Evolutionary conservation across 2,888 invertebrate species (phyloP).

Genomic region (Mystacides longicornis): DNA sequence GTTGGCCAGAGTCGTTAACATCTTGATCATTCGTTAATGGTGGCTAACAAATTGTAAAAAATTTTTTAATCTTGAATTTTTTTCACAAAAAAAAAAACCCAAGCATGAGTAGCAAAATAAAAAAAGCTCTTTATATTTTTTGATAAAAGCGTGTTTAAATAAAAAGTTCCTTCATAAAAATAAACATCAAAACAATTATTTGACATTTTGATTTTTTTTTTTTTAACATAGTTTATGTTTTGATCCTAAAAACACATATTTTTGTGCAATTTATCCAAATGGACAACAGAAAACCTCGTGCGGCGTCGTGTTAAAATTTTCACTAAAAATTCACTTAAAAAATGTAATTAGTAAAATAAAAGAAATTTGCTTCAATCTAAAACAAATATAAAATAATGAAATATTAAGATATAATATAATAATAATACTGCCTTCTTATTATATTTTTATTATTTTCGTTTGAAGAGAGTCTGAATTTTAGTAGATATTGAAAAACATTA

Average conservation of each 20-base stretch:
- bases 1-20: too few species aligned
- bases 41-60: too few species aligned
- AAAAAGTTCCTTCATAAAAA: too few species aligned
- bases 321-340: neutral
- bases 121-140: too few species aligned
- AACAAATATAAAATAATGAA: neutral
- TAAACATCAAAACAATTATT: neutral
- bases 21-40: too few species aligned
- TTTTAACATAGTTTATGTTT: neutral
- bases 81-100: too few species aligned
- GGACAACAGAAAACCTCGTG: slow-evolving; percentile 4
- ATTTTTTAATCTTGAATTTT: too few species aligned
- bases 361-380: too few species aligned
- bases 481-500: too few species aligned
- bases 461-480: neutral
- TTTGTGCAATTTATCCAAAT: slow-evolving; percentile 5
- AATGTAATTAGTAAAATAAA: neutral
- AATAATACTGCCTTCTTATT: neutral
- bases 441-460: neutral
- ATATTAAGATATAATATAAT: neutral
- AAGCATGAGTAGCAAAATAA: too few species aligned
- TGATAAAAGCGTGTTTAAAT: too few species aligned
- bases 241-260: neutral
- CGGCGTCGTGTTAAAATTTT: slow-evolving; percentile 4
- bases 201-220: neutral